phyloP scores from a whole-genome alignment of 2,797 vertebrate species.

The Cyclura pinguis region DNA sequence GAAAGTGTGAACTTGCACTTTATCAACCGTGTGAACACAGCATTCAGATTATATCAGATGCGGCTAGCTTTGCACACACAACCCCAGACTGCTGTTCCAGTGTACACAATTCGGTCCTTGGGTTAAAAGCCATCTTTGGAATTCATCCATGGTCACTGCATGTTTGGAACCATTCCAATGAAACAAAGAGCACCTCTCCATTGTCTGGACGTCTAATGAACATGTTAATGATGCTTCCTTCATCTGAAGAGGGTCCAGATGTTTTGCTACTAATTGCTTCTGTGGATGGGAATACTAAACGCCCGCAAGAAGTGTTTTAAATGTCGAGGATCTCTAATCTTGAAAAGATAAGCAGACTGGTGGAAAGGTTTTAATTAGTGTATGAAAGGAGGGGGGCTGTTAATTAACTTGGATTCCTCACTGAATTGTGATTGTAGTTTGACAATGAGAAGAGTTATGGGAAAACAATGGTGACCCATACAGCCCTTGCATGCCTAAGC shows the following conservation, averaged over 20 bases:
- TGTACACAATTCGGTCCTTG: background rate
- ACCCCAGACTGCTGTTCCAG: background rate
- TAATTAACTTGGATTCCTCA: slow-evolving; percentile 37
- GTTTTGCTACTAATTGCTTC: slow-evolving; percentile 41
- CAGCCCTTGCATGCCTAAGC: slow-evolving; percentile 13
- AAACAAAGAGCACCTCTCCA: slow-evolving; percentile 20
- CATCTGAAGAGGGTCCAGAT: slow-evolving; percentile 40
- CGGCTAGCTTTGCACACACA: background rate
- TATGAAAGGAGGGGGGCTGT: slow-evolving; percentile 8
- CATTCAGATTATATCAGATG: background rate
- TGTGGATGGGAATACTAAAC: slow-evolving; percentile 39
- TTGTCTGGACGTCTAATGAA: slow-evolving; percentile 22
- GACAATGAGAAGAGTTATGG: slow-evolving; percentile 21
- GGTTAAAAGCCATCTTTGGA: background rate
- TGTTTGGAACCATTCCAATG: slow-evolving; percentile 25
- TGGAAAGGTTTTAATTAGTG: slow-evolving; percentile 39
- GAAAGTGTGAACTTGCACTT: background rate
- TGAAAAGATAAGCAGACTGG: slow-evolving; percentile 34
- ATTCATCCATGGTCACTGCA: background rate
- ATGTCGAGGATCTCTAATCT: slow-evolving; percentile 8
- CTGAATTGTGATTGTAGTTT: slow-evolving; percentile 23
- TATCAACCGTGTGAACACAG: background rate
- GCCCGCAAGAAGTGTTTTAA: slow-evolving; percentile 15
- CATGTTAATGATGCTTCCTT: slow-evolving; percentile 34
- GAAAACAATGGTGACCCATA: slow-evolving; percentile 3